Conservation (phyloP, 2,113 vertebrate species). For the Scomber scombrus region DNA sequence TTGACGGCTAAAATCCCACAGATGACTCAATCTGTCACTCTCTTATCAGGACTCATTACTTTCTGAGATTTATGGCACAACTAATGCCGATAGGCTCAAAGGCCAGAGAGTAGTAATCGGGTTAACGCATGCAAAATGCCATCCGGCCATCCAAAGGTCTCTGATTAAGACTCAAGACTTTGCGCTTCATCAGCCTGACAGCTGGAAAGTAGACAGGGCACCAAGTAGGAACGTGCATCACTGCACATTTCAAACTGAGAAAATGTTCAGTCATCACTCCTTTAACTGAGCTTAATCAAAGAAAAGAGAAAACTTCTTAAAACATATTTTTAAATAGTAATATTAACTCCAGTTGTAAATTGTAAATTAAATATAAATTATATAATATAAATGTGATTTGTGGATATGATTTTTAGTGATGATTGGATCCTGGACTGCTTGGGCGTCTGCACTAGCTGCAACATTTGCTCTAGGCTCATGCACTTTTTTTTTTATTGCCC, state of each 20-base stretch:
- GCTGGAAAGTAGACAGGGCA: constrained; percentile 2
- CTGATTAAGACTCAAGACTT: constrained; percentile 28
- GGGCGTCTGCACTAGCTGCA: too few species aligned
- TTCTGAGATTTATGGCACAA: constrained; percentile 35
- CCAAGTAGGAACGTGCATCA: not conserved
- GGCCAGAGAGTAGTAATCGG: constrained; percentile 28
- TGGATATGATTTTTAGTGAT: too few species aligned
- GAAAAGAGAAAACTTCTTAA: not conserved
- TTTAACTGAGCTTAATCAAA: not conserved
- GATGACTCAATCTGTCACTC: constrained; percentile 3
- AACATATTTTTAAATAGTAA: too few species aligned
- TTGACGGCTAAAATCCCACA: not conserved
- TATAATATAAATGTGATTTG: too few species aligned
- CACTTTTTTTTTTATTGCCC: too few species aligned
- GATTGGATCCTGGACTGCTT: too few species aligned
- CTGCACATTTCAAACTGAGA: not conserved
- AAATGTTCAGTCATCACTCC: not conserved
- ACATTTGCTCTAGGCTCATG: too few species aligned
- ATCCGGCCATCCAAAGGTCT: constrained; percentile 69
- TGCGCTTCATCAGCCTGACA: not conserved
- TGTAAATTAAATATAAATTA: too few species aligned
- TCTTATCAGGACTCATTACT: constrained; percentile 37
- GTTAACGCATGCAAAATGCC: constrained; percentile 16
- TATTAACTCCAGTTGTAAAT: not conserved
- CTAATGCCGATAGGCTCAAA: constrained; percentile 63